Conservation (phyloP, 2,888 invertebrate species). For the Scaeva pyrastri region DNA sequence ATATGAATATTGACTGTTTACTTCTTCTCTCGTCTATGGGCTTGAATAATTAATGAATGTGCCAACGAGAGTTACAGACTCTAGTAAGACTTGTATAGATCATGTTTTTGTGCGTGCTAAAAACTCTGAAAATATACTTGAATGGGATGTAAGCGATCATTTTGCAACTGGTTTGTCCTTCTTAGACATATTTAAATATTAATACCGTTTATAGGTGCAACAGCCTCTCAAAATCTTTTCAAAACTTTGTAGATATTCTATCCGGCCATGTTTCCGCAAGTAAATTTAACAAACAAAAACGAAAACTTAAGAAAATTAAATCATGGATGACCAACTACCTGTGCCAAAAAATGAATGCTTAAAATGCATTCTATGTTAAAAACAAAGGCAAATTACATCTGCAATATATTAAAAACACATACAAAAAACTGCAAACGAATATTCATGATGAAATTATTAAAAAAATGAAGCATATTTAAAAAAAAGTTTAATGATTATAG, state of each 20-base stretch:
- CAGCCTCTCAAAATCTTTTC: not conserved
- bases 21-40: not conserved
- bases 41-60: not conserved
- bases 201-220: not conserved
- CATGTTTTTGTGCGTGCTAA: constrained; percentile 13
- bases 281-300: not conserved
- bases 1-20: constrained; percentile 25
- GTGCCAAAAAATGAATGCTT: not conserved
- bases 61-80: constrained; percentile 9
- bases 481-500: too few species aligned
- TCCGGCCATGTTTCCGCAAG: not conserved
- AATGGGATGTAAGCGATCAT: constrained; percentile 8
- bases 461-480: not conserved
- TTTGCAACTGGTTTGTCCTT: not conserved
- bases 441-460: not conserved
- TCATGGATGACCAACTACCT: not conserved
- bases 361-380: not conserved
- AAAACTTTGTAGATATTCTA: not conserved
- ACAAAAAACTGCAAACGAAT: not conserved
- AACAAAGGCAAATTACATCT: not conserved
- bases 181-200: not conserved
- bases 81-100: not conserved
- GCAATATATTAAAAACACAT: not conserved
- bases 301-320: not conserved
- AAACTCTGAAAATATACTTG: not conserved